Evolutionary conservation across 2,888 invertebrate species (phyloP), one percentile per base, ranked within the genome.

Genomic region (Temnothorax rugatulus): DNA sequence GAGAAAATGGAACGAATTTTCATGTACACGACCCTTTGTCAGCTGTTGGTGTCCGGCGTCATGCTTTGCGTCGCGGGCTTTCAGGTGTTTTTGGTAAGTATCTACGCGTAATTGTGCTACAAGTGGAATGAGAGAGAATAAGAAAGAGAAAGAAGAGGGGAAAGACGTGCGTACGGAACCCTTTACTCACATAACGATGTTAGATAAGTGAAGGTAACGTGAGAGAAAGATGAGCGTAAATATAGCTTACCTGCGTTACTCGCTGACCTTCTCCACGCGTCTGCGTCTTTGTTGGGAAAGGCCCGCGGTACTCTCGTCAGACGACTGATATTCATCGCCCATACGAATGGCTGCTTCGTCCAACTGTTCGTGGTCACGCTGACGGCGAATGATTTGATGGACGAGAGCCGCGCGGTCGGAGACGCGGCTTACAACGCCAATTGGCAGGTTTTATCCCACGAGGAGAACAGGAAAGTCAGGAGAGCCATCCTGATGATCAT

Each of bases 61-160:
- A 66, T 91, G 77, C 81, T 91, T 44, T 91, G 91, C 73, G 84
- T 92, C 2, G 83, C 88, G n/a, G 88, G 89, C 13, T 91, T 90
- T 84, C 91, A 91, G 71, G 77, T 90, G 1, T 82, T 90, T 18
- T 63, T 90, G 87, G 91, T 91, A 73, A 90, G 87, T 81, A 29
- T 63, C 1, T 38, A 25, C 15, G 21, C 15, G 1, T 63, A 63
- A 7, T 21, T n/a, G 5, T 4, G 21, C 13, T 21, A 5, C 44
- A 41, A 21, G 34, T 7, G 34, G 2, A 41, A n/a, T 4, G 13
- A 41, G 7, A 25, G 15, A 44, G 11, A 3, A 5, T 11, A 13
- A 52, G 5, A 34, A 2, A 34, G 4, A 13, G 7, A 11, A 9
- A n/a, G 8, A 18, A 18, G 44, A 25, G n/a, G 7, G 0, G n/a